Evolutionary conservation across 2,888 invertebrate species (phyloP), one percentile per base, ranked within the genome.

Genomic region (Melieria omissa): DNA sequence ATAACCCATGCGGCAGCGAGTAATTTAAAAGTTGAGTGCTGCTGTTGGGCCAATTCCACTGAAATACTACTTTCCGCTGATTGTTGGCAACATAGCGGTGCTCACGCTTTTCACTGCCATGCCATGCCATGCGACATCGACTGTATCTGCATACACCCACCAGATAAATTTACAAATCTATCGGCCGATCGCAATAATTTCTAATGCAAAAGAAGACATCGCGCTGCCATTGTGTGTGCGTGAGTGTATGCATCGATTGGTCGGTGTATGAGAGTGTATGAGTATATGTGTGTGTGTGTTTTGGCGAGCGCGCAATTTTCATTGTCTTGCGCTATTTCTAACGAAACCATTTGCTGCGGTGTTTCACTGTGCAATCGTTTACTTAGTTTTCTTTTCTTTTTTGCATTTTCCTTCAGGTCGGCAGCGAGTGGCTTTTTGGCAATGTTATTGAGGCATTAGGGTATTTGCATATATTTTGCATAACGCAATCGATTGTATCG

Each of bases 401-500:
- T 69, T 69, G 47, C 41, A 46, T 29, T 29, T 55, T 60, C 14
- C 63, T 12, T 8, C 14, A 57, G 8, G 49, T 49, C 12, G 8
- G 8, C 49, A 10, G 49, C 8, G 8, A 10, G 9, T 49, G 49
- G 41, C 60, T 49, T 42, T 42, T 12, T 9, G 46, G 58, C 16
- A 12, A 16, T 62, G 61, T 45, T 69, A 73, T 61, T 74, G 65
- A 77, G 74, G 72, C 71, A 70, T 81, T 82, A 81, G 78, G 81
- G 78, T 79, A 84, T 84, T 84, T 84, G 84, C 84, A 84, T 84
- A 83, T 83, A 84, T 82, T 84, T 84, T 82, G 83, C 84, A 84
- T 84, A 84, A 84, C 85, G 84, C 83, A 84, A 84, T 84, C 85
- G 84, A 84, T 83, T 83, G 81, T 83, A 84, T 84, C 83, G 84